A percentile compares a stretch with the other conserved stretches of the same genome.
Evolutionary conservation across 2,113 vertebrate genomes (phyloP).

Genomic region (Corydoras sp.): DNA sequence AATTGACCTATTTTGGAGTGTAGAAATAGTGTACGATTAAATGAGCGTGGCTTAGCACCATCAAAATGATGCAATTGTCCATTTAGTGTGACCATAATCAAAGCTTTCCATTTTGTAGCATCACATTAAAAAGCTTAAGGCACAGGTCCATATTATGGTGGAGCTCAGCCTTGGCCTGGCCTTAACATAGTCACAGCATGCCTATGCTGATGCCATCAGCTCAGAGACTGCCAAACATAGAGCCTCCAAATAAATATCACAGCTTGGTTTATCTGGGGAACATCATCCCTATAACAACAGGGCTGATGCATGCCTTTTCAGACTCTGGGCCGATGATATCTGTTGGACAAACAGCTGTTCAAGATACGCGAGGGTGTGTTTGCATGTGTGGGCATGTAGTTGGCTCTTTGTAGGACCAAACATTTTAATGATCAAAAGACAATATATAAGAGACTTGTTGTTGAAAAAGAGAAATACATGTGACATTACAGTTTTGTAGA

Average conservation of each 20-base stretch:
- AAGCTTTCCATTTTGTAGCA: constrained; percentile 19
- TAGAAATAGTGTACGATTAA: no score
- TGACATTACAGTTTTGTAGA: no score
- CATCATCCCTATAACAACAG: constrained; percentile 22
- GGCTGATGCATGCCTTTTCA: constrained; percentile 19
- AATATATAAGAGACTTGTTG: no score
- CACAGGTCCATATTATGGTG: constrained; percentile 18
- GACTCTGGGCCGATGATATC: constrained; percentile 15
- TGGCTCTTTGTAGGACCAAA: background rate
- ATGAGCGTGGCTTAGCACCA: background rate
- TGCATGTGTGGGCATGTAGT: background rate
- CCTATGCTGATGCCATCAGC: constrained; percentile 12
- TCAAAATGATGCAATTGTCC: background rate
- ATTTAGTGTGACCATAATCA: constrained; percentile 6
- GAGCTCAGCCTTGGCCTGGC: constrained; percentile 33
- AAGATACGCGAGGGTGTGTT: background rate
- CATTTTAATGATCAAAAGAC: no score
- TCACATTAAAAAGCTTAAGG: background rate
- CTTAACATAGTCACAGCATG: constrained; percentile 12
- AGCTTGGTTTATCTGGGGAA: constrained; percentile 27
- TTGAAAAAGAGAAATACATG: background rate
- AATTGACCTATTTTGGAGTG: no score
- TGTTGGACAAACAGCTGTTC: constrained; percentile 11
- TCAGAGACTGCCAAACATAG: constrained; percentile 26
- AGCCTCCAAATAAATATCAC: constrained; percentile 26